Evolutionary conservation across 2,797 vertebrate genomes (phyloP).

Genomic region (Anisognathus igniventris): DNA sequence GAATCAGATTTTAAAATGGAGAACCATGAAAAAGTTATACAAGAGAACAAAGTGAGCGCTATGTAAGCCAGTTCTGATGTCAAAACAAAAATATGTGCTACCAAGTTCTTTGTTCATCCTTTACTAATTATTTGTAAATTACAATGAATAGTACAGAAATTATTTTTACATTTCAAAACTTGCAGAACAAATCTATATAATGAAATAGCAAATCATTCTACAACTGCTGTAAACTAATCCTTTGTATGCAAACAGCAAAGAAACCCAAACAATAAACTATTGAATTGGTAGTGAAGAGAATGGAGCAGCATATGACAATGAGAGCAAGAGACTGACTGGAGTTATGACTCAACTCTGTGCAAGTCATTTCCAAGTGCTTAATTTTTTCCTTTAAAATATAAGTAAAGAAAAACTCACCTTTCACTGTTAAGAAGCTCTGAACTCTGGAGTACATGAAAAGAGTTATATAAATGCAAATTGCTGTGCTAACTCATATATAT

Average conservation of each 20-base stretch:
- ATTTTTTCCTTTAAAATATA: not conserved
- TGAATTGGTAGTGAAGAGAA: not conserved
- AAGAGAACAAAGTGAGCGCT: not conserved
- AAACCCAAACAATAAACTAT: not conserved
- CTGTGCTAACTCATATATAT: conserved; percentile 13
- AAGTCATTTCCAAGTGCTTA: not conserved
- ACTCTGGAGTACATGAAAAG: not conserved
- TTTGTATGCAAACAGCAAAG: not conserved
- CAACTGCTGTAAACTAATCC: not conserved
- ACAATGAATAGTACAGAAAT: not conserved
- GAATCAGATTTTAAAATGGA: not conserved
- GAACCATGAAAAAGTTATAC: not conserved
- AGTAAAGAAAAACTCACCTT: not conserved
- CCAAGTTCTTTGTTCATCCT: not conserved
- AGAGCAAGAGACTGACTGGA: not conserved
- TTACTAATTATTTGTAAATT: not conserved
- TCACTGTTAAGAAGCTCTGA: conserved; percentile 4
- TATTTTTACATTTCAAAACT: not conserved
- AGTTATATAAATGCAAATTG: conserved; percentile 14
- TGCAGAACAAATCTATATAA: not conserved
- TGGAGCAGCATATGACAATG: not conserved
- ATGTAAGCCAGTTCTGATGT: not conserved
- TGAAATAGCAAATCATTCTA: not conserved
- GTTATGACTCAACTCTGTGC: not conserved
- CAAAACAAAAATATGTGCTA: not conserved